Percentiles rank a stretch among this genome's conserved stretches.
Evolutionary conservation across 2,888 invertebrate genomes (phyloP).

Genomic region (Cancer borealis): DNA sequence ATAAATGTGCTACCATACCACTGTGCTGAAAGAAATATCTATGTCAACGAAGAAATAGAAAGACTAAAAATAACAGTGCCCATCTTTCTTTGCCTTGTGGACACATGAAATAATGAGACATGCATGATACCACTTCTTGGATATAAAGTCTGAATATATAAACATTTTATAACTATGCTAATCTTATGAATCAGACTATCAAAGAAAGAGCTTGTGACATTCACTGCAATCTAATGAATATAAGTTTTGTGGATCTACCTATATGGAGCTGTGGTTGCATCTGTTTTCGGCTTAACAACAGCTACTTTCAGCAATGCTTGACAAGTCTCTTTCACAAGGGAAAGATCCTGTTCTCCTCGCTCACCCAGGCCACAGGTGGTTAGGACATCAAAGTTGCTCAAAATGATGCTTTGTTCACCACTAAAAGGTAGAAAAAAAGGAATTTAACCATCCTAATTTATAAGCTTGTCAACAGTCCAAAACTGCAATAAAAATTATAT

Average conservation of each 20-base stretch:
- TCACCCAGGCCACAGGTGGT: constrained; percentile 86
- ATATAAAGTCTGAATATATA: neutral
- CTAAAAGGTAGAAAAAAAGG: constrained; percentile 78
- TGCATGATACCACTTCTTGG: neutral
- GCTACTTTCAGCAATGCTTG: constrained; percentile 83
- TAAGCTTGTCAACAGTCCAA: neutral
- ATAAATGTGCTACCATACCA: too few relatives aligned
- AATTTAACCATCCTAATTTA: neutral
- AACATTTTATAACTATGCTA: neutral
- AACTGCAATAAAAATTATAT: neutral
- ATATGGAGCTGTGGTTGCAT: constrained; percentile 64
- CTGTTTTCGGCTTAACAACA: constrained; percentile 77
- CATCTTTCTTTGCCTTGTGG: too few relatives aligned
- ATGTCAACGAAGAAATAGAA: neutral
- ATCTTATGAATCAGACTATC: neutral
- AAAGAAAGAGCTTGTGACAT: neutral
- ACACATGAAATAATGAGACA: neutral
- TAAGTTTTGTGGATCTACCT: constrained; percentile 49
- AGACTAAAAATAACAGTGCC: too few relatives aligned
- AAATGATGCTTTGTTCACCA: constrained; percentile 80
- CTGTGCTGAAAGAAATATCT: neutral
- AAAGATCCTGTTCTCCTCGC: constrained; percentile 82
- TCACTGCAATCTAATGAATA: neutral
- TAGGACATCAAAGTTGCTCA: constrained; percentile 86
- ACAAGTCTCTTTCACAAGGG: constrained; percentile 84